Conservation (phyloP, 1,140 invertebrate species). For the Tetramorium parvispinum region DNA sequence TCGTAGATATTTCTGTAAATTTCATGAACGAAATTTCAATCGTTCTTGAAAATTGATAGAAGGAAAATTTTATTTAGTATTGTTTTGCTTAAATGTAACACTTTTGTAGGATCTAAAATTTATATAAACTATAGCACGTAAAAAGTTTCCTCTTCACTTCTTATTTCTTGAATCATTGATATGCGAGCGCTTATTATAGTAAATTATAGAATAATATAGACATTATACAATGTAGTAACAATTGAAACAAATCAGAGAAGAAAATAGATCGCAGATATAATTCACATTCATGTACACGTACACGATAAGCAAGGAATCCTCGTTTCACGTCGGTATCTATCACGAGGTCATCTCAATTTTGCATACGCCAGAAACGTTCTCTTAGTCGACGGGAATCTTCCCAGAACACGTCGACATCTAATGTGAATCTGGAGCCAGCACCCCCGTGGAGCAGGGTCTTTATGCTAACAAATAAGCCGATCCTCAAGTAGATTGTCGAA, state of each 20-base stretch:
- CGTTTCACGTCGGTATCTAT: constrained; percentile 65
- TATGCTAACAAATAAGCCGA: constrained; percentile 70
- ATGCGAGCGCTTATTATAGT: background rate
- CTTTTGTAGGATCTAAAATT: background rate
- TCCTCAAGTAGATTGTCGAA: constrained; percentile 62
- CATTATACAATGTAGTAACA: too few species aligned
- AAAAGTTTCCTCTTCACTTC: background rate
- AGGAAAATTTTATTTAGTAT: background rate
- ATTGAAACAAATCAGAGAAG: background rate
- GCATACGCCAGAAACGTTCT: constrained; percentile 68
- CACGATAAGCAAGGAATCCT: constrained; percentile 49
- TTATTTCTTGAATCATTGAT: background rate
- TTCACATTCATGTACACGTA: constrained; percentile 64
- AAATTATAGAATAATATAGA: background rate
- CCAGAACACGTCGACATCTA: constrained; percentile 77
- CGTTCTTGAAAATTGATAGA: background rate
- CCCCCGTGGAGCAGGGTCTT: constrained; percentile 62
- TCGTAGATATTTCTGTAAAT: constrained; percentile 27
- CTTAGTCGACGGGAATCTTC: constrained; percentile 69
- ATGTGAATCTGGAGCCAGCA: constrained; percentile 77
- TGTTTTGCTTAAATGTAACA: background rate
- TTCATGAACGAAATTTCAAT: constrained; percentile 9
- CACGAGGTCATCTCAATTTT: constrained; percentile 76
- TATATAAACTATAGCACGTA: background rate
- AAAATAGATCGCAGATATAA: constrained; percentile 37